Percentiles rank a stretch among this genome's conserved stretches.
Conservation (phyloP, 2,113 vertebrate genomes). For the Malaclemys terrapin region DNA sequence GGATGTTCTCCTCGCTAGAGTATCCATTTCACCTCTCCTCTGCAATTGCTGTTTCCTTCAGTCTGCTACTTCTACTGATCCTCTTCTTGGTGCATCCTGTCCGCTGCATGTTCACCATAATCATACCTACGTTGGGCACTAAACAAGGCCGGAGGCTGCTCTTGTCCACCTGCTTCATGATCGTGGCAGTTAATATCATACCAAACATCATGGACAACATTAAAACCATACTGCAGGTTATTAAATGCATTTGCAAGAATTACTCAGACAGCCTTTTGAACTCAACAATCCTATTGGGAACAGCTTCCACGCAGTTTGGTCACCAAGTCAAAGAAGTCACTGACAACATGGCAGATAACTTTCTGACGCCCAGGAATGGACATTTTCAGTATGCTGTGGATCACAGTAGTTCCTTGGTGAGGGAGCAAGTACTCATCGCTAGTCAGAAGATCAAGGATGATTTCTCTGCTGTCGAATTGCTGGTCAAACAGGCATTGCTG, state of each 20-base stretch:
- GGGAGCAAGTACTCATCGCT: constrained; percentile 68
- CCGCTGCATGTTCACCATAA: constrained; percentile 90
- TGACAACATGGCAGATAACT: neutral
- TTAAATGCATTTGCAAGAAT: constrained; percentile 88
- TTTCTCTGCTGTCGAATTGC: constrained; percentile 77
- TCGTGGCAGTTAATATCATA: constrained; percentile 81
- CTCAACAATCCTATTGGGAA: constrained; percentile 81
- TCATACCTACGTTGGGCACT: constrained; percentile 87
- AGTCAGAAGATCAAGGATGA: constrained; percentile 82
- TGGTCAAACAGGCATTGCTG: constrained; percentile 59
- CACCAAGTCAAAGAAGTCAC: constrained; percentile 11
- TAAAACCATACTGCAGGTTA: constrained; percentile 75
- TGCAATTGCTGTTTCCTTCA: constrained; percentile 67
- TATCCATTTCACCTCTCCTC: constrained; percentile 68
- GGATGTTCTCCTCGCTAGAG: constrained; percentile 84
- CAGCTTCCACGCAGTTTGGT: constrained; percentile 79
- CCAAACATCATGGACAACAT: constrained; percentile 89
- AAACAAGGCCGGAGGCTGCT: constrained; percentile 89
- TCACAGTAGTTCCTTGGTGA: constrained; percentile 80
- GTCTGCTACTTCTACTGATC: constrained; percentile 76
- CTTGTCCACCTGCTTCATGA: constrained; percentile 85
- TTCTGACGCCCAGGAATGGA: constrained; percentile 52
- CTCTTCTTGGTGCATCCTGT: constrained; percentile 87
- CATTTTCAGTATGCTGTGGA: constrained; percentile 72
- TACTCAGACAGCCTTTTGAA: constrained; percentile 87